Evolutionary conservation across 2,113 vertebrate genomes (phyloP).

Genomic region (Balaeniceps rex): DNA sequence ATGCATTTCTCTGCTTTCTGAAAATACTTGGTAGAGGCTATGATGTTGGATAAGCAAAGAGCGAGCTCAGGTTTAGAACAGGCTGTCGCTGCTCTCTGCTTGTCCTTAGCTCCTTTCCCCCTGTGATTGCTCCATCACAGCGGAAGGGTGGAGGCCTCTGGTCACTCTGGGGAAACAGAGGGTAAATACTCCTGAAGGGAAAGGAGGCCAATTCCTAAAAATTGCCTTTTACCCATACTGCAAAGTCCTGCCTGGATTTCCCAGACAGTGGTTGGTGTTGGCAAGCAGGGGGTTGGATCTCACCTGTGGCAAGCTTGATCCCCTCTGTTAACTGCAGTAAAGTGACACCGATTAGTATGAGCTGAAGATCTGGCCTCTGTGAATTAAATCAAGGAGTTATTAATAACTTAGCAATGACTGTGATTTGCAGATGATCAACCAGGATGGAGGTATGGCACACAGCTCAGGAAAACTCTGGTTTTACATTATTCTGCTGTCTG

Average conservation of each 20-base stretch:
- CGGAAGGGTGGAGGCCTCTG: background rate
- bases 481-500: background rate
- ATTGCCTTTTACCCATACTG: rapidly evolving
- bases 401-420: too few species aligned
- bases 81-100: background rate
- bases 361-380: background rate
- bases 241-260: background rate
- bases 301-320: background rate
- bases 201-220: background rate
- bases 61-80: background rate
- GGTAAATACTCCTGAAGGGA: background rate
- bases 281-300: background rate
- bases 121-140: background rate
- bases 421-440: background rate
- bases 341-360: background rate
- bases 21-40: background rate
- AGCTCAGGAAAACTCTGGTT: background rate
- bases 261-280: background rate
- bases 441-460: background rate
- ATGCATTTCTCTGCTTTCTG: background rate
- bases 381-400: background rate
- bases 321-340: too few species aligned
- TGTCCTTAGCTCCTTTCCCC: background rate
- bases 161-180: background rate
- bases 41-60: background rate